Base-by-base conservation (phyloP, 2,888 invertebrate genomes). In the Aricia artaxerxes region DNA sequence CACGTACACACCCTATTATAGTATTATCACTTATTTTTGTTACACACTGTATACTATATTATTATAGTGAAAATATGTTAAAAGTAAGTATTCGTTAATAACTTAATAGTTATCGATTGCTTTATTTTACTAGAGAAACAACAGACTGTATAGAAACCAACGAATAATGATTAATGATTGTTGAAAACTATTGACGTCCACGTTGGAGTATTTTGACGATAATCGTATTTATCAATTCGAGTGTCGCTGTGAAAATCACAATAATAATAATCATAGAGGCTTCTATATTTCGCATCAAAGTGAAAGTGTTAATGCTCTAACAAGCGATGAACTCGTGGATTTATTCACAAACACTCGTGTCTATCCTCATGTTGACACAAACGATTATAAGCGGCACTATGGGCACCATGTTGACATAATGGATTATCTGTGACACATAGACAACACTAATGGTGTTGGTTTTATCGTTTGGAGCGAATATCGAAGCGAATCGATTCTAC, bases 311-410 rank as follows among this genome's bases (percentile, higher is more conserved):
- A 78, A 73, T 60, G 57, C 57, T 24, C 24, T 44, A 75, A 60
- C 73, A 78, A 79, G 75, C 79, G 61, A 73, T 75, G 49, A 49
- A 75, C 49, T 79, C 60, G 44, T 75, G 24, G 80, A 80, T 80
- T 79, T 81, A 80, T 81, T 79, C 81, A 80, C 82, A 79, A 80
- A 81, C 75, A 80, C 78, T 31, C 61, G 80, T 79, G 77, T 78
- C 82, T 81, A 38, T 69, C 35, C 35, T 69, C 69, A 38, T 83
- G 81, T 82, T 81, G 80, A 81, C 80, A 81, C 38, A 80, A 82
- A 79, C 78, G 77, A 78, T 80, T 80, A 80, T 81, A 82, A 79
- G 79, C 77, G 77, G 80, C 38, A 73, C 79, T 73, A 77, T 80
- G 78, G 73, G 73, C 76, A 80, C 79, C 81, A 73, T 82, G 79